Evolutionary conservation across 2,888 invertebrate species (phyloP).

Genomic region (Cheilosia vernalis): DNA sequence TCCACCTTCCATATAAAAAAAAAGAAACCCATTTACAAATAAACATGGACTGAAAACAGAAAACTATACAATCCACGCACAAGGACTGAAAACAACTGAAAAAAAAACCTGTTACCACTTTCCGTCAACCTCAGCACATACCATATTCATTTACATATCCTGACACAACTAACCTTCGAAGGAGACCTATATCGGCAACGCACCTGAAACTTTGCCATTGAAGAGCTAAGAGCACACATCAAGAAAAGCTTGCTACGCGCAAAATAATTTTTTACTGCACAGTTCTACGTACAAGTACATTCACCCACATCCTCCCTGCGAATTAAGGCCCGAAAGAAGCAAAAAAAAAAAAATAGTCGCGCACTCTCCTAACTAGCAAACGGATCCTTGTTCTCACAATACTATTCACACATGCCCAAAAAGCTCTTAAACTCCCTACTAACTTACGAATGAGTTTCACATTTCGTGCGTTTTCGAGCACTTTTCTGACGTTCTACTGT

Average conservation of each 20-base stretch:
- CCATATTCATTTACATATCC: slow-evolving; percentile 50
- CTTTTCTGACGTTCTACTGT: slow-evolving; percentile 31
- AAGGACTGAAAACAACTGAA: no score
- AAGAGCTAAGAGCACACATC: slow-evolving; percentile 16
- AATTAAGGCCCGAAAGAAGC: slow-evolving; percentile 5
- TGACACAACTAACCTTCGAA: slow-evolving; percentile 56
- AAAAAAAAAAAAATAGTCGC: slow-evolving; percentile 38
- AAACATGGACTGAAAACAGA: no score
- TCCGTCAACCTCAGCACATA: slow-evolving; percentile 1
- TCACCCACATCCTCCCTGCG: slow-evolving; percentile 1
- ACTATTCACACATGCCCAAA: slow-evolving; percentile 52
- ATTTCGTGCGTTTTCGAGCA: slow-evolving; percentile 67
- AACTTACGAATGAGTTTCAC: slow-evolving; percentile 51
- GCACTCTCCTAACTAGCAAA: slow-evolving; percentile 61
- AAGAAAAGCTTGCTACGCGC: slow-evolving; percentile 58
- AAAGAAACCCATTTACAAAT: no score
- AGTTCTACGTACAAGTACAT: not conserved
- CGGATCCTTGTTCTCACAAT: slow-evolving; percentile 52
- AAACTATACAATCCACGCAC: no score
- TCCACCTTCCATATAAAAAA: no score
- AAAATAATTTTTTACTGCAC: slow-evolving; percentile 19
- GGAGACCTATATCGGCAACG: slow-evolving; percentile 61
- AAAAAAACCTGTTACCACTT: not conserved
- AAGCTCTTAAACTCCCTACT: slow-evolving; percentile 57
- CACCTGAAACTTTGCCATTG: slow-evolving; percentile 51